A percentile compares a stretch with the other conserved stretches of the same genome.
Conservation (phyloP, 2,113 vertebrate genomes). For the Elgaria multicarinata region DNA sequence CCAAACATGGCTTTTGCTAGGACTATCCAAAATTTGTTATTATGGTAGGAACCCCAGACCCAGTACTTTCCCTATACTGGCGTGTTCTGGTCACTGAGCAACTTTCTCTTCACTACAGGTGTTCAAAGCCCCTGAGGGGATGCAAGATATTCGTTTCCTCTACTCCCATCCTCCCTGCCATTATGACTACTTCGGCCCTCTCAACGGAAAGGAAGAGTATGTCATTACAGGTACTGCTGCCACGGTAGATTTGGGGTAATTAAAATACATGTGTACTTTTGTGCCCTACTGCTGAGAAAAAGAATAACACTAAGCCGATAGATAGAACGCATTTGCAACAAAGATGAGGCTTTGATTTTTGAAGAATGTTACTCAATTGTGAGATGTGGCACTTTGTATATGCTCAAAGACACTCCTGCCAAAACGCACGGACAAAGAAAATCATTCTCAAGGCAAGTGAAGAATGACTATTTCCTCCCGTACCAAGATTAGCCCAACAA, state of each 20-base stretch:
- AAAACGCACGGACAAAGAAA: not conserved
- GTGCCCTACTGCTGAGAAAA: not conserved
- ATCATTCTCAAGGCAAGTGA: not conserved
- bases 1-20: not conserved
- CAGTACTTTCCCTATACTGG: too few relatives aligned
- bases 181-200: constrained; percentile 47
- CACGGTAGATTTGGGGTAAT: not conserved
- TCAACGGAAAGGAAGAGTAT: constrained; percentile 64
- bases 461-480: too few relatives aligned
- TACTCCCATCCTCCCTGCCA: constrained; percentile 68
- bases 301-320: not conserved
- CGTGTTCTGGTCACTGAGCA: not conserved
- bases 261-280: not conserved
- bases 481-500: too few relatives aligned
- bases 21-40: not conserved
- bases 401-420: not conserved
- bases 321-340: not conserved
- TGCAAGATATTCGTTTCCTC: constrained; percentile 47
- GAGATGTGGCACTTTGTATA: not conserved
- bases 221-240: constrained; percentile 63
- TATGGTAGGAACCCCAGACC: not conserved
- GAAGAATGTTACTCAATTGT: not conserved
- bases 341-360: too few relatives aligned
- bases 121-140: constrained; percentile 60
- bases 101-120: constrained; percentile 50